A percentile compares a stretch with the other conserved stretches of the same genome.
phyloP scores from a whole-genome alignment of 2,797 vertebrate genomes.

The Eremophila alpestris region DNA sequence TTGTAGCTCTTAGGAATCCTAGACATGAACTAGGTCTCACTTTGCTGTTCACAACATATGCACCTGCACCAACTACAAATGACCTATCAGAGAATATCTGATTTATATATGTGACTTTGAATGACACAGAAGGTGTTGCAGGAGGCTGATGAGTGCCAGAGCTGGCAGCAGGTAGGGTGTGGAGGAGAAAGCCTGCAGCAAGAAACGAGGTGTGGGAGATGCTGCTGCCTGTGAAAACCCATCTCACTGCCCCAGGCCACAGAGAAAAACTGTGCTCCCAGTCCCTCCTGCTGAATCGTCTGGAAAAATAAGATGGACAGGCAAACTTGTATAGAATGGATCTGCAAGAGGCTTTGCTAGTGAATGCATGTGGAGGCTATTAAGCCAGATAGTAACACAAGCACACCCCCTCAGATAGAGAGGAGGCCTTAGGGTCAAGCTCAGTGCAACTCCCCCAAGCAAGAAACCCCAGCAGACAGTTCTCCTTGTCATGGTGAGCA shows the following conservation, averaged over 20 bases:
- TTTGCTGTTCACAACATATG: not conserved
- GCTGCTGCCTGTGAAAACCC: not conserved
- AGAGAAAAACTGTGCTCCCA: accelerated
- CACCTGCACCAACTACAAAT: not conserved
- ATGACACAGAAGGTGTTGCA: not conserved
- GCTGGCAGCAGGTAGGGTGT: accelerated
- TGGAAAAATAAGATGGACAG: not conserved
- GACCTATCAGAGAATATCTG: not conserved
- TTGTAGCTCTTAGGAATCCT: not conserved
- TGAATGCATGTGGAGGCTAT: not conserved
- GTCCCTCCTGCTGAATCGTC: not conserved
- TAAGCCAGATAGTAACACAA: too few relatives aligned
- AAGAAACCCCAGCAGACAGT: too few relatives aligned
- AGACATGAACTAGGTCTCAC: not conserved
- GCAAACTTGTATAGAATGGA: not conserved
- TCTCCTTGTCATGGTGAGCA: too few relatives aligned
- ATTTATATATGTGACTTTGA: not conserved
- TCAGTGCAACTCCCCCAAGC: too few relatives aligned
- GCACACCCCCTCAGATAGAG: too few relatives aligned
- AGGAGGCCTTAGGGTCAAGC: too few relatives aligned
- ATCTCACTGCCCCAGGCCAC: not conserved
- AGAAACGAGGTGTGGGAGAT: not conserved
- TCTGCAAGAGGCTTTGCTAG: not conserved
- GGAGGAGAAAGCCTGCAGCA: not conserved
- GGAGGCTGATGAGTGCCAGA: not conserved